Evolutionary conservation across 2,113 vertebrate species (phyloP), one percentile per base, ranked within the genome.

Genomic region (Xenopus borealis): DNA sequence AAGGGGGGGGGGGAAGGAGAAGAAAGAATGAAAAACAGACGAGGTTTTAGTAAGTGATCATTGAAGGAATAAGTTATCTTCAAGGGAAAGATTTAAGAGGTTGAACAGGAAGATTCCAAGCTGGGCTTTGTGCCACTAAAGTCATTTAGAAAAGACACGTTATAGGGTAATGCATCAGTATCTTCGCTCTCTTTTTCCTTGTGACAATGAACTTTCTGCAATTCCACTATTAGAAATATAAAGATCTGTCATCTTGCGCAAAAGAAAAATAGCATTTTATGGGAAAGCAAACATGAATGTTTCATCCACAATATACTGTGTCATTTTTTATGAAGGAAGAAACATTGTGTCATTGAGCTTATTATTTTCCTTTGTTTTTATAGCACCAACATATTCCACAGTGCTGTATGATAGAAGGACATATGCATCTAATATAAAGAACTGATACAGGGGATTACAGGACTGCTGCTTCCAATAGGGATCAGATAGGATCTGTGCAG

Each of bases 141-240:
- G 77, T 72, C 82, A 84, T 82, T 85, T 55, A 55, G 83, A 84
- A n/a, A 83, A 83, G 80, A n/a, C 82, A 83, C 79, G 82, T 87
- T 84, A 75, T 84, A 87, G 53, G 16, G 53, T 9, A 55, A 55
- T 55, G 53, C 53, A 55, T 55, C 53, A 55, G 17, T n/a, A 55
- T 55, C 53, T n/a, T 16, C 47, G 14, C 3, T 16, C 47, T 50
- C 47, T 16, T 50, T 16, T 50, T 16, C 11, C 47, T 50, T 50
- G 47, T 12, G 47, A 50, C 7, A 50, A 50, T 50, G 12, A 13
- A 10, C 10, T 12, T 6, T 55, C 53, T 55, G 7, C 16, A 5
- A n/a, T 55, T 7, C 53, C 53, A 16, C 14, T 3, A 16, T 12
- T 55, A 9, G 1, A 55, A 16, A 55, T 55, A 55, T n/a, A 55